Base-by-base conservation (phyloP, 2,888 invertebrate species). In the Hydroisotoma schaefferi region DNA sequence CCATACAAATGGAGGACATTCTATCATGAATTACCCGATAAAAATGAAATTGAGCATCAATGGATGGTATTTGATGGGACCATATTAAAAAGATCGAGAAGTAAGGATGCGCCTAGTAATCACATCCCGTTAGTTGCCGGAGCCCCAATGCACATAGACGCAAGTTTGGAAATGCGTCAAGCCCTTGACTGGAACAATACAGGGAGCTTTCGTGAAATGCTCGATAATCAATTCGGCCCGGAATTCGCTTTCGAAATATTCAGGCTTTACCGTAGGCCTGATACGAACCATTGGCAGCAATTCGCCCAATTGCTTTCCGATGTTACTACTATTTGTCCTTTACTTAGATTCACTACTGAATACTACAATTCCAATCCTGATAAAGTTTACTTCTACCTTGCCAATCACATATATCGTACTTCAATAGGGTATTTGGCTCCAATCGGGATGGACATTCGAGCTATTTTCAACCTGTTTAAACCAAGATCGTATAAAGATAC, bases 21-120 rank as follows among this genome's bases (percentile, higher is more conserved):
- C 75, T 77, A 81, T 68, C 77, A 80, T 68, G 79, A 85, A 52
- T 75, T 84, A 5, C 83, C 85, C 0, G 72, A 75, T 15, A 84
- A 83, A 69, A 83, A 84, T 55, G 84, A 83, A 69, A 83, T 84
- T 56, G 62, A 78, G 33, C 87, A 87, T 71, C 86, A 88, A 64
- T 90, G 90, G 88, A 76, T 90, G 20, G 85, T 87, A 0, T 77
- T 87, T 18, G 90, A 91, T 74, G 89, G 89, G 0, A 78, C 80
- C 12, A 46, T 46, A 23, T 12, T 46, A 6, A 43, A 43, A 43
- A 43, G 12, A 6, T 10, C n/a, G 12, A 10, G 43, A 18, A 20
- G 18, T 25, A 46, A 8, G 3, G 12, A 20, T 5, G 23, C 46
- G 25, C 6, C 8, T 6, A 12, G 12, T 3, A 18, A 10, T 46